phyloP scores from a whole-genome alignment of 2,888 invertebrate genomes.

The Microchrysa polita region DNA sequence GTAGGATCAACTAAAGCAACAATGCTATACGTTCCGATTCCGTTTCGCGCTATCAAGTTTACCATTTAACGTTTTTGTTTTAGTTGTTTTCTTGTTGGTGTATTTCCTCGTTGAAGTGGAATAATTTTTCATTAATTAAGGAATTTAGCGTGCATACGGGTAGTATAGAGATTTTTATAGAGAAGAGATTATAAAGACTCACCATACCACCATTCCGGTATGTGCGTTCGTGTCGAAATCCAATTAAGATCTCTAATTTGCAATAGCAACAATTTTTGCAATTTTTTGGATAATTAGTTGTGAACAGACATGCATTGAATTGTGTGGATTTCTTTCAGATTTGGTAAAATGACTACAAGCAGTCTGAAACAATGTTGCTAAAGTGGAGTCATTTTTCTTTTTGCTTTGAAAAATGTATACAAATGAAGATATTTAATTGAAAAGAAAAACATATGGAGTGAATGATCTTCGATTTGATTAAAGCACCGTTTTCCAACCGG shows the following conservation, averaged over 20 bases:
- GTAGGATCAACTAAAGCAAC: background rate
- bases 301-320: constrained; percentile 2
- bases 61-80: background rate
- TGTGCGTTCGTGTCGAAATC: constrained; percentile 22
- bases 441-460: no score
- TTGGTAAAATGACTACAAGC: no score
- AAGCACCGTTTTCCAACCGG: no score
- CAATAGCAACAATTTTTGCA: constrained; percentile 1
- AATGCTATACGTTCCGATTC: background rate
- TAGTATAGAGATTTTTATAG: no score
- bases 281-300: constrained; percentile 21
- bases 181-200: no score
- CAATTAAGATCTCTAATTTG: constrained; percentile 20
- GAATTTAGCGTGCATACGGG: background rate
- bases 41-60: background rate
- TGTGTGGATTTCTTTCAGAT: no score
- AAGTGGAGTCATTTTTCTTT: no score
- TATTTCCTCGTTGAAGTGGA: constrained; percentile 14
- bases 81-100: background rate
- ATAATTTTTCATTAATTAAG: constrained; percentile 30
- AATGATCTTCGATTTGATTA: no score
- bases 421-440: no score
- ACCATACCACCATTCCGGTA: background rate
- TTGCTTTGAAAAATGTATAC: no score
- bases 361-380: no score